Percentiles rank a stretch among this genome's conserved stretches.
These are phyloP conservation scores for Myiopsitta monachus DNA, from an alignment of 2,113 vertebrate genomes.

Conservation along the genomic window DNA sequence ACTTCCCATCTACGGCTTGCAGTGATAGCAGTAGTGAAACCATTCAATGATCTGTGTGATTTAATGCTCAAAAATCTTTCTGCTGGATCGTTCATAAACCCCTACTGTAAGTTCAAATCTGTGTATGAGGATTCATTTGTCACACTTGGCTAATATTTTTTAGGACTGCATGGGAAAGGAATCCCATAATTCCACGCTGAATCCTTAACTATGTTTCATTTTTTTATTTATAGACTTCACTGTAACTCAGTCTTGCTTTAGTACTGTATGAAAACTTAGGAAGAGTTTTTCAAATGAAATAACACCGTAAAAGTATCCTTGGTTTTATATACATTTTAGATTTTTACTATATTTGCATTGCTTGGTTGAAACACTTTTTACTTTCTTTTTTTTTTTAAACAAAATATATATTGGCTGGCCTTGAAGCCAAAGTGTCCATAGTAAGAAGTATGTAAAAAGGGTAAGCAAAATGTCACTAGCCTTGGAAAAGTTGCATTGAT, in stretches of 20 bases:
- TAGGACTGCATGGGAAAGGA: neutral
- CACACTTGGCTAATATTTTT: neutral
- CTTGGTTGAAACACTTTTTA: neutral
- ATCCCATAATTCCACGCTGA: neutral
- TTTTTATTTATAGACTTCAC: neutral
- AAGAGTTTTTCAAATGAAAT: neutral
- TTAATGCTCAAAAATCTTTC: neutral
- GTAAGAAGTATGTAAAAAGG: neutral
- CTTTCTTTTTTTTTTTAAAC: neutral
- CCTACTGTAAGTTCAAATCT: neutral
- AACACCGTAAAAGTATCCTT: neutral
- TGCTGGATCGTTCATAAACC: neutral
- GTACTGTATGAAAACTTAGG: neutral
- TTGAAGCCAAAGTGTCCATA: neutral
- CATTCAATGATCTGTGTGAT: neutral
- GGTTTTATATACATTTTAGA: neutral
- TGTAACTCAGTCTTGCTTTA: neutral
- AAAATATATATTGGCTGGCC: neutral
- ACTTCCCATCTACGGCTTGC: neutral
- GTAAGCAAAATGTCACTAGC: neutral
- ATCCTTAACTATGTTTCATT: neutral
- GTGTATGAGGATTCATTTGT: neutral
- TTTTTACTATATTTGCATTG: neutral
- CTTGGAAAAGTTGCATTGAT: neutral
- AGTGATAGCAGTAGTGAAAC: neutral